phyloP scores from a whole-genome alignment of 2,113 vertebrate species.

The Cepphus grylle region DNA sequence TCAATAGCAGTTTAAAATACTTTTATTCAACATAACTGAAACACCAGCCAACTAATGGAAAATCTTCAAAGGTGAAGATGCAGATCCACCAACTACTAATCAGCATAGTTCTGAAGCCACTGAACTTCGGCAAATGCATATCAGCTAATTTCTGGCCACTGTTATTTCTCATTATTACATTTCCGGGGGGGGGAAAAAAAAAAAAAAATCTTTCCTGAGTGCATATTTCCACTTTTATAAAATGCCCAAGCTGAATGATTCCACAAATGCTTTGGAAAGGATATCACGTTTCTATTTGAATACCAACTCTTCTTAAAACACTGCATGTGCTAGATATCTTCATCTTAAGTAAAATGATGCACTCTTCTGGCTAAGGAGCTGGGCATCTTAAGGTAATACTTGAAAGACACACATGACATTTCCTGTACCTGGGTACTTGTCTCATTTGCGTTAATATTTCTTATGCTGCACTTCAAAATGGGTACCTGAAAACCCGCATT shows the following conservation, averaged over 20 bases:
- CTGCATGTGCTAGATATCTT: neutral
- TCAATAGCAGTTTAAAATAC: neutral
- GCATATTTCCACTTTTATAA: neutral
- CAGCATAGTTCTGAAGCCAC: neutral
- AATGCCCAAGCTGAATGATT: neutral
- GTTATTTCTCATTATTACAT: neutral
- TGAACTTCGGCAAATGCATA: neutral
- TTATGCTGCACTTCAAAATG: neutral
- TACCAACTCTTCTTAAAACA: neutral
- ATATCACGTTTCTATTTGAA: neutral
- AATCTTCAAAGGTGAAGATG: neutral
- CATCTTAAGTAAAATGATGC: neutral
- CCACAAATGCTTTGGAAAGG: neutral
- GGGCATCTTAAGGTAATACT: neutral
- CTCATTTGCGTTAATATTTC: neutral
- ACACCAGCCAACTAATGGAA: neutral
- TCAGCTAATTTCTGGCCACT: neutral
- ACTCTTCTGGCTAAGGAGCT: neutral
- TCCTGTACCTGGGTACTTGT: neutral
- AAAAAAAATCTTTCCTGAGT: neutral
- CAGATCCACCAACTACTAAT: neutral
- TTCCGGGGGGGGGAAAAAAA: neutral
- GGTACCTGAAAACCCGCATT: neutral
- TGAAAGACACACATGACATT: neutral
- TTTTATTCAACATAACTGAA: neutral